Evolutionary conservation across 2,888 invertebrate species (phyloP).

Genomic region (Isoperla grammatica): DNA sequence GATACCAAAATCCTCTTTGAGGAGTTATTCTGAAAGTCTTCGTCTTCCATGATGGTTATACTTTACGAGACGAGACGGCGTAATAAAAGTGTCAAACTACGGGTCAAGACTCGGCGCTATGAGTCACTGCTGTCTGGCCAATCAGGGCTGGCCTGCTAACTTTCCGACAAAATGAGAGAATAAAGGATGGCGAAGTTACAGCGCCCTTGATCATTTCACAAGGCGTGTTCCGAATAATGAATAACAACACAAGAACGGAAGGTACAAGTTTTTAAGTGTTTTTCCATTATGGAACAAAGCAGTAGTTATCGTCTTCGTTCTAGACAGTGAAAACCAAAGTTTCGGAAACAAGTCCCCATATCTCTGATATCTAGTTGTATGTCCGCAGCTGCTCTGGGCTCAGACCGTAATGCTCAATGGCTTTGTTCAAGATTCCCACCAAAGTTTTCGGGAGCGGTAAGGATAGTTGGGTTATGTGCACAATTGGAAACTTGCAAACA

Average conservation of each 20-base stretch:
- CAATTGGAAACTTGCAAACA: too few relatives aligned
- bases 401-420: too few relatives aligned
- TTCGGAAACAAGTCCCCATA: too few relatives aligned
- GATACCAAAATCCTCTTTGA: too few relatives aligned
- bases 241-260: not conserved
- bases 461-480: too few relatives aligned
- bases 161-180: not conserved
- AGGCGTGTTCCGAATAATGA: conserved; percentile 9
- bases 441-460: too few relatives aligned
- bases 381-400: too few relatives aligned
- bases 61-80: not conserved
- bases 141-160: not conserved
- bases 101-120: conserved; percentile 1
- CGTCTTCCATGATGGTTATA: not conserved
- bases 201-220: not conserved
- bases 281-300: conserved; percentile 11
- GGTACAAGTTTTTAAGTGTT: conserved; percentile 6
- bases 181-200: conserved; percentile 1
- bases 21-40: too few relatives aligned
- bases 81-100: conserved; percentile 5
- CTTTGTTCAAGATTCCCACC: too few relatives aligned
- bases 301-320: too few relatives aligned
- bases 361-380: too few relatives aligned
- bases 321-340: too few relatives aligned
- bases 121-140: not conserved